A percentile compares a stretch with the other conserved stretches of the same genome.
These are phyloP conservation scores for Cinclus mexicanus DNA, from an alignment of 2,113 vertebrate genomes.

Conservation along the genomic window DNA sequence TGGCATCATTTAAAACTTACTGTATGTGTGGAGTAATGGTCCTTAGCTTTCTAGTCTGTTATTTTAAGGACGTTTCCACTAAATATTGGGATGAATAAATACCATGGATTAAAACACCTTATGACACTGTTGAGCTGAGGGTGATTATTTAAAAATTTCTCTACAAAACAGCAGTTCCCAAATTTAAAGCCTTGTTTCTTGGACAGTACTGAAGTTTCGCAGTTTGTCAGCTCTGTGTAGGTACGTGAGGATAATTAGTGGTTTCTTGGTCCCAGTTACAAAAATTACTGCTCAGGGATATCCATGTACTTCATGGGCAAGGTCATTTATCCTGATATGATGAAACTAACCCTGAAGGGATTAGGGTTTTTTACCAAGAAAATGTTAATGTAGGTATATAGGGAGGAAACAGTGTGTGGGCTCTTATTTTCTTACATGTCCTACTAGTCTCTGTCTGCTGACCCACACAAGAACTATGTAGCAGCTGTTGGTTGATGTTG, in stretches of 20 bases:
- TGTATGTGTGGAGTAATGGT: background rate
- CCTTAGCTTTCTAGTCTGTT: background rate
- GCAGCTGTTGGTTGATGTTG: background rate
- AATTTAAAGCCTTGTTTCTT: background rate
- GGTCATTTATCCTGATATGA: background rate
- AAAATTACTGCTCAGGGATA: background rate
- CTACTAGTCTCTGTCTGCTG: background rate
- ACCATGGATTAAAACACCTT: background rate
- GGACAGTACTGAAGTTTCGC: background rate
- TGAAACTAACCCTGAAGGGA: background rate
- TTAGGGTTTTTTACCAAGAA: background rate
- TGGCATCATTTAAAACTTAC: background rate
- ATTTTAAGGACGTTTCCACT: background rate
- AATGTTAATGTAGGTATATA: rapidly evolving
- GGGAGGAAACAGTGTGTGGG: background rate
- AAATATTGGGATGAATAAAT: background rate
- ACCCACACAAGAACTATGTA: background rate
- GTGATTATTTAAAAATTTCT: background rate
- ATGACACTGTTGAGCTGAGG: background rate
- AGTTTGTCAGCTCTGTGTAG: background rate
- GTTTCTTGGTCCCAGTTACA: background rate
- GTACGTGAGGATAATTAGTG: background rate
- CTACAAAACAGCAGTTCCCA: background rate
- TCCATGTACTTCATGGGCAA: background rate
- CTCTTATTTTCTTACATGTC: background rate